Conservation (phyloP, 2,797 vertebrate genomes). For the Pipistrellus kuhlii region DNA sequence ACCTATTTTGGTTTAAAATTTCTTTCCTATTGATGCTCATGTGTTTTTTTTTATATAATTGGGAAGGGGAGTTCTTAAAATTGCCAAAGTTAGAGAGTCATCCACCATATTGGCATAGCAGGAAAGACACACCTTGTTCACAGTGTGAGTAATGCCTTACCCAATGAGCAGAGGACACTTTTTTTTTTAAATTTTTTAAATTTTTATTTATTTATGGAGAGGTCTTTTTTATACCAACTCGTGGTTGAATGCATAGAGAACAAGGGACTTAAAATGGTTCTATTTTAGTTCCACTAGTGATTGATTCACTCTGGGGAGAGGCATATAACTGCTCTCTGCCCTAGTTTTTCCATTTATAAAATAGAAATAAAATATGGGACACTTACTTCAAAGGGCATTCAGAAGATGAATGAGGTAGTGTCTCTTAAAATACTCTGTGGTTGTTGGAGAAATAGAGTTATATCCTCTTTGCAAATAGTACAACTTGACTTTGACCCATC, state of each 20-base stretch:
- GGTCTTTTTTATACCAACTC: background rate
- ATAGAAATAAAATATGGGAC: constrained; percentile 76
- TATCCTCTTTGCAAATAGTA: constrained; percentile 64
- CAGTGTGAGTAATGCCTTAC: background rate
- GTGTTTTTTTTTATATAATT: constrained; percentile 8
- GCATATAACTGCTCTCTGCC: constrained; percentile 57
- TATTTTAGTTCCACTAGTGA: constrained; percentile 60
- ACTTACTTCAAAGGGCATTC: constrained; percentile 72
- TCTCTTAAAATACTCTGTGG: constrained; percentile 69
- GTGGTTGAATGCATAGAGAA: constrained; percentile 39
- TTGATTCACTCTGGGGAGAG: constrained; percentile 69
- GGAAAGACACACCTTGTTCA: background rate
- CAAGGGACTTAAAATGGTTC: constrained; percentile 39
- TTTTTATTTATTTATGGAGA: background rate
- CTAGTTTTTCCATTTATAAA: constrained; percentile 75
- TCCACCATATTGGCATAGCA: background rate
- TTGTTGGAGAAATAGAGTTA: constrained; percentile 69
- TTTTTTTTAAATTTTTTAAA: background rate
- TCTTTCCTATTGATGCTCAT: background rate
- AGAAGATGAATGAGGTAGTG: constrained; percentile 75
- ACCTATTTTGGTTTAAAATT: background rate
- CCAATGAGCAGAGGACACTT: background rate
- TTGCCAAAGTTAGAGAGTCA: background rate
- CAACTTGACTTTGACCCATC: constrained; percentile 62
- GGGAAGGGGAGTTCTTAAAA: constrained; percentile 6